Conservation (phyloP, 2,888 invertebrate genomes). For the Hemistola chrysoprasaria region DNA sequence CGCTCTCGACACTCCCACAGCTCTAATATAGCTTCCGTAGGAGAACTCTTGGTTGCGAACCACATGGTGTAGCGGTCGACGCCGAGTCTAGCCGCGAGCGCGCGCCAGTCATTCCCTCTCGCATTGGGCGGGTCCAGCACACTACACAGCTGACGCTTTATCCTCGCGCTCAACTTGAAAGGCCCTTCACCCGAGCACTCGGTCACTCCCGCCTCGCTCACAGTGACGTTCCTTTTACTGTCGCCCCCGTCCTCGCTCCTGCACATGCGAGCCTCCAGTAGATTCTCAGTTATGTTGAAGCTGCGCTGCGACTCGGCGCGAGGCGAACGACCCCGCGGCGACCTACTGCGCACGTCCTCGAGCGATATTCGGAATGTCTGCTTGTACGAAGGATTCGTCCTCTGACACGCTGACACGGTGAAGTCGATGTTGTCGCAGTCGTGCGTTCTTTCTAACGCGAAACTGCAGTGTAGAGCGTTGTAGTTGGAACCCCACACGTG, state of each 20-base stretch:
- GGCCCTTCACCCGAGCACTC: slow-evolving; percentile 83
- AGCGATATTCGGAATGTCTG: slow-evolving; percentile 76
- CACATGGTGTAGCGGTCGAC: slow-evolving; percentile 98
- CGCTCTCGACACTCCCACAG: slow-evolving; percentile 97
- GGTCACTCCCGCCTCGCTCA: slow-evolving; percentile 83
- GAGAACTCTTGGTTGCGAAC: slow-evolving; percentile 98
- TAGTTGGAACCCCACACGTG: slow-evolving; percentile 95
- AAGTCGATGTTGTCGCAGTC: slow-evolving; percentile 76
- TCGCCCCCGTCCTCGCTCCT: slow-evolving; percentile 74
- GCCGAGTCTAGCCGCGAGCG: slow-evolving; percentile 95
- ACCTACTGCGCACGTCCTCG: slow-evolving; percentile 70
- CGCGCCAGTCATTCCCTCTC: slow-evolving; percentile 97
- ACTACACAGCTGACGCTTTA: slow-evolving; percentile 79
- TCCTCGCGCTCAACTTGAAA: slow-evolving; percentile 81
- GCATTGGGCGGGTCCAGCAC: slow-evolving; percentile 96
- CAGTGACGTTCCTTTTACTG: slow-evolving; percentile 79
- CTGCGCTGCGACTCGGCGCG: slow-evolving; percentile 72
- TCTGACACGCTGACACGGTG: slow-evolving; percentile 70
- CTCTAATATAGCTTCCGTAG: slow-evolving; percentile 97
- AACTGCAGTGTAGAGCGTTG: slow-evolving; percentile 95
- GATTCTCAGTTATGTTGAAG: slow-evolving; percentile 76
- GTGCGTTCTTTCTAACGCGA: slow-evolving; percentile 89
- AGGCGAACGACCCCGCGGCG: slow-evolving; percentile 73
- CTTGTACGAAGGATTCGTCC: slow-evolving; percentile 75
- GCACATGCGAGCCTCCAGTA: slow-evolving; percentile 72